Conservation (phyloP, 2,888 invertebrate genomes). For the Hydraecia micacea region DNA sequence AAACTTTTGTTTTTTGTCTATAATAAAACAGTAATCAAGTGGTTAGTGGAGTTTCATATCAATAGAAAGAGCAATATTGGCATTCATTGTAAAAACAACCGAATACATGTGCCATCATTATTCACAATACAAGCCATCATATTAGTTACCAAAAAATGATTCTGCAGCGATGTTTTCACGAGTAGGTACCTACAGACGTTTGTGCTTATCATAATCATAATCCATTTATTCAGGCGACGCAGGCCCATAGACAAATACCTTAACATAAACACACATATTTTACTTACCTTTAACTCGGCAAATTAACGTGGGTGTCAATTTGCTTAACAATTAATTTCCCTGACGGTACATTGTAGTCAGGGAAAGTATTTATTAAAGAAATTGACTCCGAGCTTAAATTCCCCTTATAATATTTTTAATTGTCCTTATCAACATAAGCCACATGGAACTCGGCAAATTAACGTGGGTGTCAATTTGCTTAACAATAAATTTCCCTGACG, state of each 20-base stretch:
- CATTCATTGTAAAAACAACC: background rate
- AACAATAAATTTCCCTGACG: background rate
- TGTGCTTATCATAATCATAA: no score
- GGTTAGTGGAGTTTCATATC: slow-evolving; percentile 9
- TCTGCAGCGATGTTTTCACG: background rate
- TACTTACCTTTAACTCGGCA: no score
- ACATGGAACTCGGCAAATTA: background rate
- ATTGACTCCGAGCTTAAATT: no score
- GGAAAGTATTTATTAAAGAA: no score
- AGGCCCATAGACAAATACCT: no score
- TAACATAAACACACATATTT: no score
- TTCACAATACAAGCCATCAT: background rate
- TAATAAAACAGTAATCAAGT: slow-evolving; percentile 29
- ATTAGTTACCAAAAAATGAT: background rate
- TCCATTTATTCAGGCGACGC: no score
- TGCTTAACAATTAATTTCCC: no score
- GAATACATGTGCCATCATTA: background rate
- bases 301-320: background rate
- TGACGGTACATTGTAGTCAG: no score
- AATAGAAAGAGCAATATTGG: background rate
- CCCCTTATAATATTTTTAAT: no score
- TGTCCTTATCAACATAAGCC: no score
- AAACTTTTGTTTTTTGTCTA: background rate
- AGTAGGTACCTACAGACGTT: background rate
- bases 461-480: background rate